These are phyloP conservation scores for Dicaeum eximium DNA, from an alignment of 2,113 vertebrate genomes.

Conservation along the genomic window DNA sequence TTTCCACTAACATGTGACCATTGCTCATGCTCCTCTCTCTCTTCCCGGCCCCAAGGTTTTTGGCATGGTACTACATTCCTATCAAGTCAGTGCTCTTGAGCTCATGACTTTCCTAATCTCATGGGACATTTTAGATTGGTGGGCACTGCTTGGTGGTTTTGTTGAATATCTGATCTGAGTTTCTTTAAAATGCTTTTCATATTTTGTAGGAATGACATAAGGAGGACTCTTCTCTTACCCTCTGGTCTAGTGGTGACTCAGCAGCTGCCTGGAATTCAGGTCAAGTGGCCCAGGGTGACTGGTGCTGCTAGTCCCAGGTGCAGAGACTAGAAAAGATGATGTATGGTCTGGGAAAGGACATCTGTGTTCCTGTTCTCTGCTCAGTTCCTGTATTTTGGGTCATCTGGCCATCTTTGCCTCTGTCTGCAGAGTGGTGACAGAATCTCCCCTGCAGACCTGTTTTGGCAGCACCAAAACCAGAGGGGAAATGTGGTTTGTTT, in stretches of 20 bases:
- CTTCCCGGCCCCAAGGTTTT: neutral
- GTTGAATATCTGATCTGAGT: neutral
- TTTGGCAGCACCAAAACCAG: neutral
- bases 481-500: neutral
- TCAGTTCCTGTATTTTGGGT: neutral
- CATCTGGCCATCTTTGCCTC: neutral
- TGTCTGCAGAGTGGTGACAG: neutral
- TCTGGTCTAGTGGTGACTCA: neutral
- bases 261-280: neutral
- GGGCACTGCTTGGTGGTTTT: neutral
- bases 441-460: neutral
- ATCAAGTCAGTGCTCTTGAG: neutral
- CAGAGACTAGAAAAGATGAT: neutral
- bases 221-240: neutral
- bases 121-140: neutral
- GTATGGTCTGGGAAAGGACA: rapidly evolving
- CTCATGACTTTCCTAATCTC: neutral
- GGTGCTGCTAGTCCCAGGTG: neutral
- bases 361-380: neutral
- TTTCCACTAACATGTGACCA: neutral
- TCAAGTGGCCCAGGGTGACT: neutral
- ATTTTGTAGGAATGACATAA: neutral
- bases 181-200: neutral
- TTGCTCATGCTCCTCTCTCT: neutral
- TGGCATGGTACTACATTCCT: neutral